Base-by-base conservation (phyloP, 1,140 invertebrate species). In the Eueides isabella region DNA sequence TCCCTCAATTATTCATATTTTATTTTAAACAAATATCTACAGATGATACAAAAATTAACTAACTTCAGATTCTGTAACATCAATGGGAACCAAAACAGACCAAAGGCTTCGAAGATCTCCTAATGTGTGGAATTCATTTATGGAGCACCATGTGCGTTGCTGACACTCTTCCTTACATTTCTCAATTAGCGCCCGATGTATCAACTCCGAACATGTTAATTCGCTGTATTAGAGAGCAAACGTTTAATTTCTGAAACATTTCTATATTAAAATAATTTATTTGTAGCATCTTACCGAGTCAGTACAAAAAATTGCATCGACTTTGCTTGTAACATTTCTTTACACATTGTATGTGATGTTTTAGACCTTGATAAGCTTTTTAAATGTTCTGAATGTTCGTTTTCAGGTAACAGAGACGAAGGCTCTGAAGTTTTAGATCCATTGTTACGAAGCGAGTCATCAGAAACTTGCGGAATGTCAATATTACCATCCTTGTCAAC, bases 401-500 rank as follows among this genome's bases (percentile, higher is more conserved):
- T 26, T 3, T 55, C 48, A 5, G 48, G 23, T 55, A 55, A 0
- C 48, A 55, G 9, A 55, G 48, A 19, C 1, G 41, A 44, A 9
- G n/a, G 19, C 12, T 55, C 48, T 55, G 48, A 26, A 26, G 4
- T 55, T 26, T 55, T 55, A 26, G 48, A 55, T 3, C 0, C 48
- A 14, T 55, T 26, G 6, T 4, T 11, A 3, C 26, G 23, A 5
- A 55, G 26, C 9, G 23, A 55, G 11, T 55, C 6, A 9, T 55
- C 48, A 55, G 23, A 26, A 55, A 82, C 61, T 28, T 68, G 31
- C 35, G 19, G 28, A 33, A 88, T 23, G 44, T 62, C 81, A 23
- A 91, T 88, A 74, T 68, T 78, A 61, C 91, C 91, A 76, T 92
- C 89, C 31, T 86, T 77, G 67, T 90, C 82, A 5, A 92, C 85